phyloP scores from a whole-genome alignment of 2,888 invertebrate species.

The Opisthograptis luteolata region DNA sequence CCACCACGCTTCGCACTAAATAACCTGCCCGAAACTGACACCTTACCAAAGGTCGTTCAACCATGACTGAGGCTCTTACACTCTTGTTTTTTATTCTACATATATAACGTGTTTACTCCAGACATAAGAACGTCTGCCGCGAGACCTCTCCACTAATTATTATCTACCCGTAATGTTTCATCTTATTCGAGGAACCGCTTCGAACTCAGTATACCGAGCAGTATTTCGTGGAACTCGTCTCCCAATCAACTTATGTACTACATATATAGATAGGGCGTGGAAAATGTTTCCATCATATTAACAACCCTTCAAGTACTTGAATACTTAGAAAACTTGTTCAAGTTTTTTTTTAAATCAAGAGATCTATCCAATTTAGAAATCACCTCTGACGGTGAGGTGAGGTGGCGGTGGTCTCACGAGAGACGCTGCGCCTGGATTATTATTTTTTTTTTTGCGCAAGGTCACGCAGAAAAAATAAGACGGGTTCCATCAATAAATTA shows the following conservation, averaged over 20 bases:
- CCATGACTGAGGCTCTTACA: conserved; percentile 67
- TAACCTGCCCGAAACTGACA: conserved; percentile 83
- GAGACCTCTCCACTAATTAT: background rate
- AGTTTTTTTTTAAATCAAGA: too few species aligned
- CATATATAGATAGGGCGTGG: too few species aligned
- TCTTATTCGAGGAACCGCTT: conserved; percentile 2
- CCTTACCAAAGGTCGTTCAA: conserved; percentile 84
- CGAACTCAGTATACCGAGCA: background rate
- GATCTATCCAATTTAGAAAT: too few species aligned
- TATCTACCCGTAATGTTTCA: background rate
- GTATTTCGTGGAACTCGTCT: background rate
- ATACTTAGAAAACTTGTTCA: too few species aligned
- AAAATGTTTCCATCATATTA: too few species aligned
- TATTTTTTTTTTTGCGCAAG: too few species aligned
- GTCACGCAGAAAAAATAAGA: background rate
- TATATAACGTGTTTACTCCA: conserved; percentile 14
- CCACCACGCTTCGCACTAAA: conserved; percentile 68
- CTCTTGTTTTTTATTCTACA: conserved; percentile 52
- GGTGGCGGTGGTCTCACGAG: too few species aligned
- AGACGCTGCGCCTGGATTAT: too few species aligned
- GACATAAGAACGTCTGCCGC: conserved; percentile 16
- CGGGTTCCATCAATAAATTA: conserved; percentile 35
- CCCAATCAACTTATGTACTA: background rate
- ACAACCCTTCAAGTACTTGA: too few species aligned
- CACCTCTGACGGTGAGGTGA: too few species aligned